Percentiles rank a stretch among this genome's conserved stretches.
Evolutionary conservation across 2,113 vertebrate genomes (phyloP).

Genomic region (Hyperopisus bebe): DNA sequence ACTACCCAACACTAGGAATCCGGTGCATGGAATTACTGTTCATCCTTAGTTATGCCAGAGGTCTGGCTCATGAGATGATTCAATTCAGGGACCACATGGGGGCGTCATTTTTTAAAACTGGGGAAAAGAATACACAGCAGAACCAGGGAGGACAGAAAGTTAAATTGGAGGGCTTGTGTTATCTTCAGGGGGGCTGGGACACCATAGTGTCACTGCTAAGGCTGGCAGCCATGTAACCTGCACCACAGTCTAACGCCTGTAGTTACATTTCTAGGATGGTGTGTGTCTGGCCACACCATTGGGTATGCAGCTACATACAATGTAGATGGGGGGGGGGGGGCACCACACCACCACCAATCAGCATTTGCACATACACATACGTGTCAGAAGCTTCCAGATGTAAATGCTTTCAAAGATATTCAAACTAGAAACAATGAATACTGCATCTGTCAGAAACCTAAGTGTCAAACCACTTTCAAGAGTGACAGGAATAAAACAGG

Average conservation of each 20-base stretch:
- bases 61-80: background rate
- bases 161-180: background rate
- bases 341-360: background rate
- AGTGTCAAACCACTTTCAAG: background rate
- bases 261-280: background rate
- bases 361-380: background rate
- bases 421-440: background rate
- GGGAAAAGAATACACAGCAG: background rate
- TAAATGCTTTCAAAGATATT: background rate
- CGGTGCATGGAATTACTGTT: background rate
- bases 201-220: background rate
- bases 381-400: background rate
- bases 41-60: background rate
- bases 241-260: background rate
- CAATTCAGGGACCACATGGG: too few relatives aligned
- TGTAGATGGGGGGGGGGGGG: background rate
- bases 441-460: background rate
- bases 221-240: background rate
- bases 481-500: background rate
- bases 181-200: background rate
- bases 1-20: background rate
- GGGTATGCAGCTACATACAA: background rate
- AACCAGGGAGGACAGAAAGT: slow-evolving; percentile 45
- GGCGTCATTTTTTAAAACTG: slow-evolving; percentile 58
- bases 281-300: background rate